A percentile compares a stretch with the other conserved stretches of the same genome.
These are phyloP conservation scores for Drosophila gaucha DNA, from an alignment of 2,888 invertebrate genomes.

Conservation along the genomic window DNA sequence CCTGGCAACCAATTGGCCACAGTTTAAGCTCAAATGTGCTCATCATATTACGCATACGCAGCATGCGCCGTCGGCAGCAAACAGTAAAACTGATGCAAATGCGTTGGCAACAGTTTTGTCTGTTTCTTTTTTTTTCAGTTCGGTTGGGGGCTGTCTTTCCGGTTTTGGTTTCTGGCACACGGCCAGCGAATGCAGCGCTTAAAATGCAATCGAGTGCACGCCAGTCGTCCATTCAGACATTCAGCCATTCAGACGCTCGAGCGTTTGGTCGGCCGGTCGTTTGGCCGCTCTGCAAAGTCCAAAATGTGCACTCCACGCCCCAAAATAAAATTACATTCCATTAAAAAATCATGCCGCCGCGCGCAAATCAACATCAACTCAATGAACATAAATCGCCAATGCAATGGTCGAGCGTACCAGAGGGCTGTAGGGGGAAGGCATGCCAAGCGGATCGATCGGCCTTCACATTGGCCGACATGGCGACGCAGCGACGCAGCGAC, in stretches of 20 bases:
- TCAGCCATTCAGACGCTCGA: conserved; percentile 7
- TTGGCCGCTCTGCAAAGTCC: conserved; percentile 28
- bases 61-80: conserved; percentile 28
- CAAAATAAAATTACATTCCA: conserved; percentile 69
- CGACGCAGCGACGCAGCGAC: conserved; percentile 29
- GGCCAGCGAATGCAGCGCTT: conserved; percentile 55
- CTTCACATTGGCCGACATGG: conserved; percentile 74
- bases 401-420: conserved; percentile 23
- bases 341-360: conserved; percentile 72
- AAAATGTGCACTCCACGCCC: conserved; percentile 26
- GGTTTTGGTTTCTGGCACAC: conserved; percentile 62
- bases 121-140: not conserved
- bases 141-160: conserved; percentile 43
- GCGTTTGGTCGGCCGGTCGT: conserved; percentile 5
- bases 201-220: conserved; percentile 70
- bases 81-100: conserved; percentile 21
- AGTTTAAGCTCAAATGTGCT: conserved; percentile 39
- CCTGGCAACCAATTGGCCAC: conserved; percentile 28
- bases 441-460: conserved; percentile 65
- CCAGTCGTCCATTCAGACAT: conserved; percentile 20
- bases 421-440: not conserved
- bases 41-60: conserved; percentile 55
- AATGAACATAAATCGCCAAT: conserved; percentile 73
- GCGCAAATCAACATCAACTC: conserved; percentile 76
- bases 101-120: conserved; percentile 25